Evolutionary conservation across 2,113 vertebrate genomes (phyloP).

Genomic region (Tympanuchus pallidicinctus): DNA sequence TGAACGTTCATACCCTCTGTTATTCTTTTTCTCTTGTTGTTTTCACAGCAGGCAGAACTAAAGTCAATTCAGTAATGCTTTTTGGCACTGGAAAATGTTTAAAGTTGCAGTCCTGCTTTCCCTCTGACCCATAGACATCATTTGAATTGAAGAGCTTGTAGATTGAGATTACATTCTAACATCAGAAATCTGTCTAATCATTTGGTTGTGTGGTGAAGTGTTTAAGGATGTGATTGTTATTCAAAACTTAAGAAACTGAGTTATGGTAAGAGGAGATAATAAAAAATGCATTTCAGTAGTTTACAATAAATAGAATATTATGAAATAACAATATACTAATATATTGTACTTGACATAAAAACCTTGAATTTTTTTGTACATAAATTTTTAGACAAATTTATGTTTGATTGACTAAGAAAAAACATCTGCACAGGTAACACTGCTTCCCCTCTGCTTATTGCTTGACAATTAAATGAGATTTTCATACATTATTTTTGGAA

Average conservation of each 20-base stretch:
- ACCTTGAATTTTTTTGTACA: neutral
- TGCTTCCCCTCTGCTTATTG: neutral
- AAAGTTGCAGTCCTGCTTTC: slow-evolving; percentile 1
- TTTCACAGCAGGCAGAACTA: neutral
- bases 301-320: neutral
- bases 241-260: neutral
- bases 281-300: neutral
- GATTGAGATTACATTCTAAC: neutral
- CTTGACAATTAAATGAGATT: neutral
- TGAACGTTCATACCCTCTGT: neutral
- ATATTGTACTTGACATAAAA: neutral
- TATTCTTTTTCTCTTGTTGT: neutral
- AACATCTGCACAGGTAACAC: neutral
- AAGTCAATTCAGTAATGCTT: neutral
- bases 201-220: neutral
- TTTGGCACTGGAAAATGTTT: neutral
- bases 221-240: neutral
- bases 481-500: neutral
- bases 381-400: neutral
- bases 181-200: neutral
- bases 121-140: neutral
- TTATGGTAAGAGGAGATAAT: neutral
- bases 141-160: neutral
- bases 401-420: neutral
- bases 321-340: neutral